A percentile compares a stretch with the other conserved stretches of the same genome.
phyloP scores from a whole-genome alignment of 2,797 vertebrate genomes.

The Euthynnus affinis region DNA sequence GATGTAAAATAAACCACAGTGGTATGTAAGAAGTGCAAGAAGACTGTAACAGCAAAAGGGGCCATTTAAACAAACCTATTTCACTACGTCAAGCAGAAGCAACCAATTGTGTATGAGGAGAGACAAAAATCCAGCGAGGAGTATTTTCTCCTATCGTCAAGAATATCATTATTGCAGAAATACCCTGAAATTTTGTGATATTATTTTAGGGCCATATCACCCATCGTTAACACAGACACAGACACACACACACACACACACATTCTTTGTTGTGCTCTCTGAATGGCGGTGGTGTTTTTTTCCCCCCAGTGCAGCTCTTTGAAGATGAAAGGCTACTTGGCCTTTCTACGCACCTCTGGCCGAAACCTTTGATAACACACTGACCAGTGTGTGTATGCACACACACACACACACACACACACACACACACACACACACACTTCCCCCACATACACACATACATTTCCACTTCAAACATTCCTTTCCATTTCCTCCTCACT shows the following conservation, averaged over 20 bases:
- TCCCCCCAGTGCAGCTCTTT: constrained; percentile 68
- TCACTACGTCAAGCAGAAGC: too few relatives aligned
- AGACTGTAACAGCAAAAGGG: too few relatives aligned
- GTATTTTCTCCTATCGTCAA: too few relatives aligned
- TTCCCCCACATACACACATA: not conserved
- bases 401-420: constrained; percentile 20
- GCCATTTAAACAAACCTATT: too few relatives aligned
- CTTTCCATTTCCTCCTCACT: constrained; percentile 52
- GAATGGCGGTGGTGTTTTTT: constrained; percentile 68
- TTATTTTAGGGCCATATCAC: too few relatives aligned
- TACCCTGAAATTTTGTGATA: not conserved
- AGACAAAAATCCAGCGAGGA: too few relatives aligned
- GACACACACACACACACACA: constrained; percentile 17
- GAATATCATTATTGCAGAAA: too few relatives aligned
- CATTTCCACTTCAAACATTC: constrained; percentile 79
- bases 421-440: constrained; percentile 9
- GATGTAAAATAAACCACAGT: too few relatives aligned
- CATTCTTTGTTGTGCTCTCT: constrained; percentile 44
- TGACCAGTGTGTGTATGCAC: constrained; percentile 15
- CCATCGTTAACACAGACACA: not conserved
- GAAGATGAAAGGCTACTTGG: constrained; percentile 82
- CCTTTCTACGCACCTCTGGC: constrained; percentile 74
- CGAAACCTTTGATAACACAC: constrained; percentile 77
- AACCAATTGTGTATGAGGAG: too few relatives aligned
- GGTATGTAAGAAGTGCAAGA: too few relatives aligned